Conservation (phyloP, 2,113 vertebrate genomes). For the Ameiurus melas region DNA sequence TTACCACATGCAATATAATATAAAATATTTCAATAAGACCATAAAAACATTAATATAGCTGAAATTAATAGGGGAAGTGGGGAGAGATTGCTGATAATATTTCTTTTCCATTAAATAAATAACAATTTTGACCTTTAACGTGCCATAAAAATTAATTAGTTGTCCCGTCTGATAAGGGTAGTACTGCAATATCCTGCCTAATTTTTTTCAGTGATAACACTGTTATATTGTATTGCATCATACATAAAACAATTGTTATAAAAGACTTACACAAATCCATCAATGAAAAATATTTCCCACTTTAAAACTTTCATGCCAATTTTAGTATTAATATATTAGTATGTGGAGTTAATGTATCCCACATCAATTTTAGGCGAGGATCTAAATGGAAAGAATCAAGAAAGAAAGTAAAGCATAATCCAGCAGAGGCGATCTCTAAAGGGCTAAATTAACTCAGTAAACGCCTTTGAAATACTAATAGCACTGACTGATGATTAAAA, state of each 20-base stretch:
- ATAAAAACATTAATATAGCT: too few species aligned
- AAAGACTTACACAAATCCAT: too few species aligned
- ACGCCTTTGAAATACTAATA: background rate
- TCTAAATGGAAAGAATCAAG: background rate
- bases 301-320: background rate
- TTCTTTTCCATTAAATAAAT: conserved; percentile 23
- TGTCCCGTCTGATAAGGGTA: conserved; percentile 4
- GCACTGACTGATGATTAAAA: background rate
- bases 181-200: background rate
- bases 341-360: background rate
- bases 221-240: too few species aligned
- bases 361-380: background rate
- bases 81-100: too few species aligned
- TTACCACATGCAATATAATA: background rate
- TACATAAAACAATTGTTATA: too few species aligned
- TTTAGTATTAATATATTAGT: background rate
- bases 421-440: background rate
- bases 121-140: conserved; percentile 19
- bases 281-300: too few species aligned
- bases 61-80: too few species aligned
- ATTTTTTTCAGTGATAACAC: background rate
- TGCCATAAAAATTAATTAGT: background rate
- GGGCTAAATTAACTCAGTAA: background rate
- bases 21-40: background rate
- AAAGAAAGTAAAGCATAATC: background rate